These are phyloP conservation scores for Lampris megalopsis DNA, from an alignment of 2,113 vertebrate genomes.

Conservation along the genomic window DNA sequence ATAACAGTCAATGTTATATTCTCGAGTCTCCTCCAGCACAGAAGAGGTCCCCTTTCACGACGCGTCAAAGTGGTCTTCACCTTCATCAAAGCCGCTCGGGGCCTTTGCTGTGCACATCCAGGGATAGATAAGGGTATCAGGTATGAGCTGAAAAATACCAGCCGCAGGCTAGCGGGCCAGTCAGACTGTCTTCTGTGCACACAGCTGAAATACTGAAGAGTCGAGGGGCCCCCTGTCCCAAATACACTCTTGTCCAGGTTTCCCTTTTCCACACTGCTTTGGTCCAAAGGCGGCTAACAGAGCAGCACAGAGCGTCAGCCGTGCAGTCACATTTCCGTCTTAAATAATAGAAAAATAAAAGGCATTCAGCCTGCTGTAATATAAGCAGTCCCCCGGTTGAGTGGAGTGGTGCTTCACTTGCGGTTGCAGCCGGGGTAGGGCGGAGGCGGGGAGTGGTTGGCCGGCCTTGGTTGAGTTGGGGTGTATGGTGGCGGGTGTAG, in stretches of 20 bases:
- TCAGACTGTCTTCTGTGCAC: conserved; percentile 14
- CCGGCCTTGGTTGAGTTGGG: conserved; percentile 76
- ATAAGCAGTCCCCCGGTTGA: neutral
- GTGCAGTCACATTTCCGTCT: conserved; percentile 2
- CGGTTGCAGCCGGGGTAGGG: conserved; percentile 88
- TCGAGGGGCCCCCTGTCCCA: conserved; percentile 21
- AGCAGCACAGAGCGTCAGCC: conserved; percentile 1
- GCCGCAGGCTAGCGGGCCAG: conserved; percentile 30
- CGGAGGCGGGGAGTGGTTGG: conserved; percentile 85
- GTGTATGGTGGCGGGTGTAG: conserved; percentile 90
- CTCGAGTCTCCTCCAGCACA: conserved; percentile 29
- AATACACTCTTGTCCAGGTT: conserved; percentile 14
- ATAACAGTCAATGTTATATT: conserved; percentile 12
- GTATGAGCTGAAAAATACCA: conserved; percentile 25
- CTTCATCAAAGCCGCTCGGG: conserved; percentile 37
- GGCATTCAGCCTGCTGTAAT: too few species aligned
- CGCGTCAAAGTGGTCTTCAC: conserved; percentile 48
- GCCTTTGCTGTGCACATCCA: conserved; percentile 54
- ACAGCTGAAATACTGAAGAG: neutral
- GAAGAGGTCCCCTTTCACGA: conserved; percentile 10
- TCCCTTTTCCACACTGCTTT: neutral
- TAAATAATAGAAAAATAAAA: too few species aligned
- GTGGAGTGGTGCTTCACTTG: conserved; percentile 76
- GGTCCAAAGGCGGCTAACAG: neutral
- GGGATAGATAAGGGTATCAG: conserved; percentile 32